These are phyloP conservation scores for Haplochromis vanheusdeni DNA, from an alignment of 2,113 vertebrate species.

Conservation along the genomic window DNA sequence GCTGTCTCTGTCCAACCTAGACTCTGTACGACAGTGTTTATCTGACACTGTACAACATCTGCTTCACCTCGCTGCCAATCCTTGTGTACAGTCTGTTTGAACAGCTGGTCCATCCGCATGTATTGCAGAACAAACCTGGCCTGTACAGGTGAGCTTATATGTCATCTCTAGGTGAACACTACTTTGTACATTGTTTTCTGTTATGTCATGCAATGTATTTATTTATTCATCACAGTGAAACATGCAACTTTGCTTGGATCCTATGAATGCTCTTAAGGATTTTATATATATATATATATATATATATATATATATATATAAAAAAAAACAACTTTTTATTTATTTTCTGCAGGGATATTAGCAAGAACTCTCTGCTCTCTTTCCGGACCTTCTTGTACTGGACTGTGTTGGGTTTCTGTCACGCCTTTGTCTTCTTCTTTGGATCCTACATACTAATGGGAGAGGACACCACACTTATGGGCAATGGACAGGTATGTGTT, in stretches of 20 bases:
- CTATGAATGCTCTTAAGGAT: background rate
- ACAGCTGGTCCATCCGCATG: conserved; percentile 91
- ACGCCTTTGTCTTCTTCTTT: conserved; percentile 96
- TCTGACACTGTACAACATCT: conserved; percentile 99
- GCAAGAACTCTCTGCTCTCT: conserved; percentile 88
- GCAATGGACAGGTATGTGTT: conserved; percentile 89
- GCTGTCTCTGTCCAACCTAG: conserved; percentile 66
- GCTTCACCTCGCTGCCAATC: conserved; percentile 98
- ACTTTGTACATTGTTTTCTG: background rate
- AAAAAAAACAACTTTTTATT: background rate
- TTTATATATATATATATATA: no score
- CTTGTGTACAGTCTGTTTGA: conserved; percentile 98
- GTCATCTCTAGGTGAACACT: background rate
- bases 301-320: no score
- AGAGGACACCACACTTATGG: conserved; percentile 87
- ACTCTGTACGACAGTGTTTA: conserved; percentile 98
- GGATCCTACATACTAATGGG: conserved; percentile 93
- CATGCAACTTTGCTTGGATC: background rate
- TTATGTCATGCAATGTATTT: background rate
- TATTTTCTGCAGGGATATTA: conserved; percentile 84
- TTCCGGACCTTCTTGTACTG: conserved; percentile 94
- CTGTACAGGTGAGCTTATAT: conserved; percentile 82
- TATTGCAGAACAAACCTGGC: conserved; percentile 87
- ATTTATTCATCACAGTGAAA: background rate
- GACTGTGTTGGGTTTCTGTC: conserved; percentile 91